Evolutionary conservation across 2,113 vertebrate species (phyloP), one percentile per base, ranked within the genome.

Genomic region (Sinocyclocheilus grahami): DNA sequence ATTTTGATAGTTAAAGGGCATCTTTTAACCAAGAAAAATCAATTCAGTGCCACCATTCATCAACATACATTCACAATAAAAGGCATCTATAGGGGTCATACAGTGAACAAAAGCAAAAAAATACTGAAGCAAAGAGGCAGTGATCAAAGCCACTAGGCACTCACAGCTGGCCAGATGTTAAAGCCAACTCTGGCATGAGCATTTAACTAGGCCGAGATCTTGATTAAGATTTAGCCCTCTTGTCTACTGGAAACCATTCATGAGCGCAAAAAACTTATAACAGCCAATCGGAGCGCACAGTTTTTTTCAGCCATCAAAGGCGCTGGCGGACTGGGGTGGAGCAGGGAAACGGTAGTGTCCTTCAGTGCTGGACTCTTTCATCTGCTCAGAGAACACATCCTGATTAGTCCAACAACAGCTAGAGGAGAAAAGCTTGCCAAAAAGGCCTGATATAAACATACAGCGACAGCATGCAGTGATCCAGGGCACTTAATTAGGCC

Each of bases 271-370:
- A 48, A 51, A 51, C 11, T 51, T 48, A 48, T 48, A 12, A 48
- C 2, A 48, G 46, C 46, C 46, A 48, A 48, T 12, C 11, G 2
- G 46, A 48, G 46, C 30, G 30, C 46, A 48, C 11, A 48, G 46
- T 48, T 48, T 48, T 48, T 48, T 48, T 46, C 46, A 12, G 46
- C 11, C 46, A 48, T 48, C 46, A 48, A 48, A 48, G 46, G 42
- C 46, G 76, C 82, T 83, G 69, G 78, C 42, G 42, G 62, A 86
- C 72, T 85, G n/a, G 63, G 87, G 86, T 39, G 22, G 53, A 80
- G 85, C 88, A 91, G 92, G 90, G 91, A 93, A 88, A 85, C 42
- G 51, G 78, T 85, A 18, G 89, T 87, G 82, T 86, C 80, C 84
- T 83, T 90, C 84, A 86, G 80, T 55, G 22, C 2, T 27, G 72